Conservation (phyloP, 2,888 invertebrate genomes). For the Leptinotarsa rubiginosa region DNA sequence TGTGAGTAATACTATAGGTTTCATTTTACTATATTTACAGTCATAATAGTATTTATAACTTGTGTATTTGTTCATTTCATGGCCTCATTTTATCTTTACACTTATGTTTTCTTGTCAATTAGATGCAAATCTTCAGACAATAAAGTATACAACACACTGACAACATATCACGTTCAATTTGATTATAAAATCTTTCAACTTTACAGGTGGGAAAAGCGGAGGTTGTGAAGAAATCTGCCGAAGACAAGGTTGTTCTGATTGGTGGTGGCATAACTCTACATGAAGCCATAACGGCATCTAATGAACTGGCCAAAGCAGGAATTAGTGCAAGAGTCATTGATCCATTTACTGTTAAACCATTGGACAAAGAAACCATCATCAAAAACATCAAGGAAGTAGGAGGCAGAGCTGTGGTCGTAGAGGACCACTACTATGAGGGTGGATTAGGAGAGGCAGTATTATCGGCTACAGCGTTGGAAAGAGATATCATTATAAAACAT, state of each 20-base stretch:
- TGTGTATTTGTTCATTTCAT: too few relatives aligned
- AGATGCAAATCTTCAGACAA: too few relatives aligned
- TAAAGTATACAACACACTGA: too few relatives aligned
- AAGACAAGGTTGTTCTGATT: slow-evolving; percentile 88
- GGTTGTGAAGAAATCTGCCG: slow-evolving; percentile 79
- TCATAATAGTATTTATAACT: too few relatives aligned
- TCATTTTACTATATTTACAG: too few relatives aligned
- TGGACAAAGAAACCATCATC: slow-evolving; percentile 84
- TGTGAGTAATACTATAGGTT: too few relatives aligned
- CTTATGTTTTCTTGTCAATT: too few relatives aligned
- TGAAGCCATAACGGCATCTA: slow-evolving; percentile 89
- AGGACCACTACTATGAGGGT: slow-evolving; percentile 97
- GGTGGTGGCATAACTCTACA: slow-evolving; percentile 95
- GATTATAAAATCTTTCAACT: not conserved
- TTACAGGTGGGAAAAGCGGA: slow-evolving; percentile 79
- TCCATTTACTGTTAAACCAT: slow-evolving; percentile 95
- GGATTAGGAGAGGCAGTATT: slow-evolving; percentile 96
- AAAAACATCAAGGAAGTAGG: slow-evolving; percentile 82
- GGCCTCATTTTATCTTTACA: too few relatives aligned
- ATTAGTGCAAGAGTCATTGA: slow-evolving; percentile 88
- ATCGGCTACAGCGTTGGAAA: slow-evolving; percentile 80
- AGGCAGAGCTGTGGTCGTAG: slow-evolving; percentile 90
- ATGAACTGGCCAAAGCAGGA: slow-evolving; percentile 76
- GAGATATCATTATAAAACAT: slow-evolving; percentile 79
- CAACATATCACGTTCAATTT: not conserved